Base-by-base conservation (phyloP, 2,797 vertebrate species). In the Carcharodon carcharias region DNA sequence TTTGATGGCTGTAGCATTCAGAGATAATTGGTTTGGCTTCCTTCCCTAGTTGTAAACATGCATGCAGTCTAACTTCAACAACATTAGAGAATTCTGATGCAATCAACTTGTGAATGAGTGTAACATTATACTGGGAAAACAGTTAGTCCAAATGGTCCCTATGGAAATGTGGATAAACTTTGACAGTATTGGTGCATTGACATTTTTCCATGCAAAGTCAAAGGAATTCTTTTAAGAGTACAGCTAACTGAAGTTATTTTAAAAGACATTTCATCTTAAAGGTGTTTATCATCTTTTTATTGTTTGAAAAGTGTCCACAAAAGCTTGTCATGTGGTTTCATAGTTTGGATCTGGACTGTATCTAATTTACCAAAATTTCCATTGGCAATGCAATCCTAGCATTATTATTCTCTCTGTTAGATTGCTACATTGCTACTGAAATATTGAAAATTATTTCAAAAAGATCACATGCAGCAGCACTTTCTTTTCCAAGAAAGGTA, bases 201-300 rank as follows among this genome's bases (percentile, higher is more conserved):
- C 28, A 21, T 63, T 63, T 3, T 40, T 16, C 89, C 58, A 16
- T 16, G n/a, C 14, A 92, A n/a, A 92, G 35, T 92, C 58, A 92
- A 89, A 61, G 26, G 56, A 91, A 61, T 61, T 16, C 54, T 35
- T n/a, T 61, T 91, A 16, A 65, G 35, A 40, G 65, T 65, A 40
- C 58, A 92, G 61, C 58, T n/a, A 63, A 92, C n/a, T 92, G 58
- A 40, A 63, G 89, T 63, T 92, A 65, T 92, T 92, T 92, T 23
- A n/a, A 9, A 40, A n/a, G 35, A 92, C 31, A 65, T 40, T 63
- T 85, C 61, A 92, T 18, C 58, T 65, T n/a, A n/a, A 21, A n/a
- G 89, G 1, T 12, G 4, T 65, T 40, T 63, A 58, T 89, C 87
- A 56, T 56, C 28, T 40, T 92, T 63, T 63, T 63, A 40, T 40